Evolutionary conservation across 2,797 vertebrate species (phyloP).

Genomic region (Sandelia bainsii): DNA sequence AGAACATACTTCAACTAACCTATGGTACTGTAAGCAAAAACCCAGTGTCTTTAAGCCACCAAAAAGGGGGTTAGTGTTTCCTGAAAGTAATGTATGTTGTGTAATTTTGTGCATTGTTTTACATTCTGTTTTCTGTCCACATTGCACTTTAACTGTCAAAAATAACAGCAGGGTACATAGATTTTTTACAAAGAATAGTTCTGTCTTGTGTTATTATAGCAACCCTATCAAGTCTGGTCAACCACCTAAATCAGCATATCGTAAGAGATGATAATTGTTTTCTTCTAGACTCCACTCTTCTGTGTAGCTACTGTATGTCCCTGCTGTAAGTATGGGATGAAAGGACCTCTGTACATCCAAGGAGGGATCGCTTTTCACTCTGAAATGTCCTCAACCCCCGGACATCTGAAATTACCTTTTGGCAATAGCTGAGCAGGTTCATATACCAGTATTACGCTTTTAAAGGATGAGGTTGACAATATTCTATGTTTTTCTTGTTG

Average conservation of each 20-base stretch:
- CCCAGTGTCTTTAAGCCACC: too few species aligned
- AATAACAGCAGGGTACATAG: neutral
- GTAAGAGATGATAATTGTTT: neutral
- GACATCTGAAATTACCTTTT: neutral
- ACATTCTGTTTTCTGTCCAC: neutral
- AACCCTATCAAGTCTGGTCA: neutral
- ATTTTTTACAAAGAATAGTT: neutral
- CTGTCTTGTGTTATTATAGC: too few species aligned
- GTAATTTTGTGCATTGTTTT: neutral
- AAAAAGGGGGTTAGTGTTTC: neutral
- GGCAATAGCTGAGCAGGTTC: neutral
- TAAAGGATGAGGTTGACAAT: neutral
- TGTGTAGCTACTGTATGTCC: neutral
- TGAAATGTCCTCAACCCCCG: slow-evolving; percentile 7
- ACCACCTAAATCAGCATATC: neutral
- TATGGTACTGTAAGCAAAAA: too few species aligned
- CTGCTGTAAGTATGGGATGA: slow-evolving; percentile 3
- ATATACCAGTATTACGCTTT: neutral
- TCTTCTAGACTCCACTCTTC: neutral
- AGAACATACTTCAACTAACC: neutral
- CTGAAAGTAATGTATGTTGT: neutral
- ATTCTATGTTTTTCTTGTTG: neutral
- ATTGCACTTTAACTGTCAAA: neutral
- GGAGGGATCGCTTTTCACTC: slow-evolving; percentile 17
- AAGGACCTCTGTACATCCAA: neutral